Evolutionary conservation across 2,113 vertebrate genomes (phyloP), one percentile per base, ranked within the genome.

Genomic region (Oryzias woworae): DNA sequence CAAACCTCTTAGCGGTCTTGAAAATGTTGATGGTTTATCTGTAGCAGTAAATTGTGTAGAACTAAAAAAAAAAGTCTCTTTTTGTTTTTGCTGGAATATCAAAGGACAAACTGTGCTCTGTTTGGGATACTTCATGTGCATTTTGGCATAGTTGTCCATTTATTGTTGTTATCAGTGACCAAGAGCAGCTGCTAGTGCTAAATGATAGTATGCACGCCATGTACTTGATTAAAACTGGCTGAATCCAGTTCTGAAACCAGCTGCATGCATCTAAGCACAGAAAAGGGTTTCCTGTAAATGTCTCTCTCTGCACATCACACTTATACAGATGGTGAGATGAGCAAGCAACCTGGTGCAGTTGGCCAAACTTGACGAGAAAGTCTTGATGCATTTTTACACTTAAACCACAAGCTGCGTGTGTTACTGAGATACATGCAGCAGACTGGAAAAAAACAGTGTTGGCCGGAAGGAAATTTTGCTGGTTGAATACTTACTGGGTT

Each of bases 301-400:
- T 36, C 36, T 0, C 5, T 72, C 17, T 67, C 23, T 28, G 5
- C 14, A 44, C 50, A 62, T 36, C 64, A 52, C 62, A 31, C 20
- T 22, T 59, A 24, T 43, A 23, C 66, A 65, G 77, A 72, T 74
- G 77, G 74, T 72, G 75, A 62, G 59, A 62, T 61, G 59, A 78
- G 55, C 58, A 66, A 26, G 45, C 14, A 16, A 28, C 44, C 18
- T 61, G 47, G n/a, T 13, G 3, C 61, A 31, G 52, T 7, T 12
- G 44, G 55, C 15, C 13, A 58, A 43, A 55, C 13, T 65, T 47
- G 41, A 58, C 61, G 50, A 62, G 65, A 67, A 80, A 77, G 28
- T 41, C 73, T 4, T 18, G 49, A 63, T 53, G 48, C 62, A 45
- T 72, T 77, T 72, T 77, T 15, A 70, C 64, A 52, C 53, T 44